phyloP scores from a whole-genome alignment of 2,113 vertebrate genomes.

The Erinaceus europaeus region DNA sequence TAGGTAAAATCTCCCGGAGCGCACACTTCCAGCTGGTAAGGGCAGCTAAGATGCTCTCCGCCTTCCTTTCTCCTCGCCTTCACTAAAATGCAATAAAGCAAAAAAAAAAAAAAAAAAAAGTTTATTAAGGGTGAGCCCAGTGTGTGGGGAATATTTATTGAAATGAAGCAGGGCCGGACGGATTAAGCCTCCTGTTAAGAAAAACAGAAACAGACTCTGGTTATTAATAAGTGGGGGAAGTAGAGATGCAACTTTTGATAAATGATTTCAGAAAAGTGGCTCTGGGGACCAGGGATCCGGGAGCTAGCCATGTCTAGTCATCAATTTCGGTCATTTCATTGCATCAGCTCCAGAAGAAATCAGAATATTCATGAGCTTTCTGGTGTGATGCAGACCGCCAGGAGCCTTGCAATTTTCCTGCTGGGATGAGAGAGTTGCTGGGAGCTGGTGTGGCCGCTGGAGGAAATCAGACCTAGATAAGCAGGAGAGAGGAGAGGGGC shows the following conservation, averaged over 20 bases:
- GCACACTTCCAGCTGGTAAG: neutral
- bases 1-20: neutral
- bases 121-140: neutral
- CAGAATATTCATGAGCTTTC: slow-evolving; percentile 48
- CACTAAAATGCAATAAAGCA: slow-evolving; percentile 5
- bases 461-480: neutral
- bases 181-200: neutral
- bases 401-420: slow-evolving; percentile 19
- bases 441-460: neutral
- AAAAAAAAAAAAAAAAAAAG: neutral
- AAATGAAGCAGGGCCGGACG: neutral
- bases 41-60: neutral
- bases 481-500: neutral
- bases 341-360: slow-evolving; percentile 2
- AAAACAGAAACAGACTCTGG: neutral
- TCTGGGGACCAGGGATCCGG: neutral
- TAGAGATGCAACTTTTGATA: neutral
- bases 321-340: slow-evolving; percentile 20
- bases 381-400: slow-evolving; percentile 28
- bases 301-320: neutral
- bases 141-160: neutral
- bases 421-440: neutral
- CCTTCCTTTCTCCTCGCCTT: neutral
- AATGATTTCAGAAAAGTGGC: neutral
- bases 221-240: neutral